Evolutionary conservation across 1,140 invertebrate species (phyloP), one percentile per base, ranked within the genome.

Genomic region (Carposina sasakii): DNA sequence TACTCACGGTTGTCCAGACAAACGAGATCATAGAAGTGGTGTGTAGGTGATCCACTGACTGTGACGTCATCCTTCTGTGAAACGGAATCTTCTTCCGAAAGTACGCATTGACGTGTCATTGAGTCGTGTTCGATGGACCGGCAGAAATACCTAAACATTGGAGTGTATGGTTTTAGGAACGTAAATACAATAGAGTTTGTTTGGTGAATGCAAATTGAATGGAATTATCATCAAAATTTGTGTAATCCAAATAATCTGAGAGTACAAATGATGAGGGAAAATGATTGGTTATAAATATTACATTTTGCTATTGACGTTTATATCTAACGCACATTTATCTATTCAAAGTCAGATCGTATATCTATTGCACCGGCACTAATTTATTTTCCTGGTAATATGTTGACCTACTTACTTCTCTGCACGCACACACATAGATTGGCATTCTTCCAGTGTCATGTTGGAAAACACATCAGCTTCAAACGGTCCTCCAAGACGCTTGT

Each of bases 81-180:
- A 6, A 94, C 90, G 0, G 93, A 95, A 73, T 96, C 94, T 76
- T 97, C 95, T 74, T 96, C 94, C 1, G 93, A 95, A 6, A 96
- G 87, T 3, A 94, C 91, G 56, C 95, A 97, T 47, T 93, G 90
- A 53, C 90, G 89, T 1, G 92, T 93, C 84, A 93, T 91, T 51
- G 94, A 93, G 63, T 96, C 94, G 67, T 94, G 96, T 64, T 95
- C 94, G n/a, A 96, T 91, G 4, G 94, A 95, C 17, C 94, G 91
- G 71, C 94, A 96, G 61, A 95, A 94, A 72, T 95, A 93, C 69
- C 91, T 92, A 58, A 26, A 73, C 36, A 43, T n/a, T n/a, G n/a
- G n/a, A n/a, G n/a, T n/a, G n/a, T n/a, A n/a, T n/a, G n/a, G n/a
- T n/a, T n/a, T n/a, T n/a, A n/a, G n/a, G n/a, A n/a, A n/a, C n/a